A percentile compares a stretch with the other conserved stretches of the same genome.
Evolutionary conservation across 2,888 invertebrate genomes (phyloP).

Genomic region (Acanthosepion pharaonis): DNA sequence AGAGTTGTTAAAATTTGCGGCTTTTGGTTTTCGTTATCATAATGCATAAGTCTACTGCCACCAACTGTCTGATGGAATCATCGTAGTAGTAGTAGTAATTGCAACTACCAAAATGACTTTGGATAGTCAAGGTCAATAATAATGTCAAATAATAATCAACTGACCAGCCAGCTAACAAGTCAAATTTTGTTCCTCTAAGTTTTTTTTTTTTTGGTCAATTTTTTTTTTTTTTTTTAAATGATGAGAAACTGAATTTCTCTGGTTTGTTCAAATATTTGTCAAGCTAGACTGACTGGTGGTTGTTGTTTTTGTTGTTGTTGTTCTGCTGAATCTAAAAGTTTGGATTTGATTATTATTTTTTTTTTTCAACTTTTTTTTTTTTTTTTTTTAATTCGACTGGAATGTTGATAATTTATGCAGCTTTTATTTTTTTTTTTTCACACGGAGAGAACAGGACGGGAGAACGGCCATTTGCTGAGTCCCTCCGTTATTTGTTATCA

Average conservation of each 20-base stretch:
- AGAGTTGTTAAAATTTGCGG: constrained; percentile 37
- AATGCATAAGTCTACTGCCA: background rate
- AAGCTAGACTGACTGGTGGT: background rate
- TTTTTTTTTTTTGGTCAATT: background rate
- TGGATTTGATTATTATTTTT: background rate
- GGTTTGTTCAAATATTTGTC: background rate
- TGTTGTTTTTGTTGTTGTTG: background rate
- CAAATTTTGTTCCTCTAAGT: background rate
- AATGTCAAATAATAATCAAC: background rate
- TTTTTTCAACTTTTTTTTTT: background rate
- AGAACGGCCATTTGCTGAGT: background rate
- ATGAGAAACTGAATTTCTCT: background rate
- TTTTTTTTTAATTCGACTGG: background rate
- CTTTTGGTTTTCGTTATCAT: constrained; percentile 43
- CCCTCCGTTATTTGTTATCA: constrained; percentile 41
- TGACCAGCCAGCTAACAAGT: background rate
- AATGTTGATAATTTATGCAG: background rate
- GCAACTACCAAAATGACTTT: background rate
- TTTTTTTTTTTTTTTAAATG: background rate
- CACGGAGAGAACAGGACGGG: background rate
- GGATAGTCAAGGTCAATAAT: background rate
- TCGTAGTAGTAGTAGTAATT: background rate
- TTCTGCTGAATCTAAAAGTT: background rate
- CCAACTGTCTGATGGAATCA: background rate
- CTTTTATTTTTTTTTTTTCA: background rate